Evolutionary conservation across 30 jellyfish, hydroid and myxozoan genomes (phyloP), one percentile per base, ranked within the genome.

Genomic region (Nemopilema nomurai): DNA sequence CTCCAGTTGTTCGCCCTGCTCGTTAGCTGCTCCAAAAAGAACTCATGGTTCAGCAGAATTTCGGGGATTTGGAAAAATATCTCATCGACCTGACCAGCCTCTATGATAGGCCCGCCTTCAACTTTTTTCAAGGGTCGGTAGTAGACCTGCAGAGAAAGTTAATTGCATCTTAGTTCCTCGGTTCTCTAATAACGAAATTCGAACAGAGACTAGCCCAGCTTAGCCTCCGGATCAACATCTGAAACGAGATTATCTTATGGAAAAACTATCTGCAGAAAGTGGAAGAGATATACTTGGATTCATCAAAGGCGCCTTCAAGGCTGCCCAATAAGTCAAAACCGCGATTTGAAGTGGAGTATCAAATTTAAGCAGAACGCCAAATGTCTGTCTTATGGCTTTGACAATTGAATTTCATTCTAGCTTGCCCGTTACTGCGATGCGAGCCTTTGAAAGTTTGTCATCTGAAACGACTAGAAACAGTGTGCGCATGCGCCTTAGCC

Each of bases 61-160:
- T 94, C 99, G 31, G 99, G 99, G 8, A 94, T 94, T 82, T 94
- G 99, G 67, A 74, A 89, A 65, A 94, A 94, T 51, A 94, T 94
- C 68, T 94, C 99, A 71, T 94, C 99, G 16, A 94, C 99, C 23
- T 85, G 95, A 0, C 90, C 64, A 69, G 97, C 84, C 72, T 94
- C 99, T 62, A 94, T 94, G 27, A 94, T 51, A 49, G 76, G 67
- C 26, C 87, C 92, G 33, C 89, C 92, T 62, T 94, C 99, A 1
- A 97, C 89, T 67, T 91, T 80, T 63, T 94, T 94, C 79, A 94
- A 51, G 6, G 99, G 99, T 80, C 90, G 82, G 79, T 83, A 89
- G 79, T 75, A 89, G 70, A 87, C 91, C 99, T 94, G 78, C 18
- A 82, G 68, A 70, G 18, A 30, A 41, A 69, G 1, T 18, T 22